These are phyloP conservation scores for Balaeniceps rex DNA, from an alignment of 2,113 vertebrate species.

Conservation along the genomic window DNA sequence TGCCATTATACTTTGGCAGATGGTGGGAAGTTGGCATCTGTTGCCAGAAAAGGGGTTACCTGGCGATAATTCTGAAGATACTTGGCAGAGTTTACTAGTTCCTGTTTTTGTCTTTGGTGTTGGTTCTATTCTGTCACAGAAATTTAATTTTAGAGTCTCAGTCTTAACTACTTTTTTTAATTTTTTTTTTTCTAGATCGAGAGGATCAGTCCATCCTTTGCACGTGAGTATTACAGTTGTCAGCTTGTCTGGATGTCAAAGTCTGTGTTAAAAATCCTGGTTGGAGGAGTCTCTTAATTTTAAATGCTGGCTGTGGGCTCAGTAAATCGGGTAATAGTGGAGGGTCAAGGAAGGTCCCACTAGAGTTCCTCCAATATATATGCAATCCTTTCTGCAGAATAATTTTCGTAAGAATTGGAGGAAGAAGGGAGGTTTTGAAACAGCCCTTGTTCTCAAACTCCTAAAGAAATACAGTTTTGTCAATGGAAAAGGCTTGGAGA, in stretches of 20 bases:
- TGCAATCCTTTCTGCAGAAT: not conserved
- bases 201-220: constrained; percentile 98
- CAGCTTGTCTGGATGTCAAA: not conserved
- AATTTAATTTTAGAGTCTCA: not conserved
- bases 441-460: not conserved
- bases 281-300: not conserved
- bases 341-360: not conserved
- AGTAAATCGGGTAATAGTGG: not conserved
- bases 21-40: not conserved
- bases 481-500: not conserved
- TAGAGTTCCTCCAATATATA: not conserved
- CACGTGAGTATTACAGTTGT: constrained; percentile 86
- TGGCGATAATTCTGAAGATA: not conserved
- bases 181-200: constrained; percentile 84
- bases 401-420: not conserved
- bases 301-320: not conserved
- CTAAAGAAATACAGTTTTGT: not conserved
- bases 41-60: not conserved
- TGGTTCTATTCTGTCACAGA: not conserved
- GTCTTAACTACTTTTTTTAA: not conserved
- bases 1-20: not conserved
- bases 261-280: not conserved
- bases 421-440: not conserved
- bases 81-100: not conserved
- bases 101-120: not conserved